These are phyloP conservation scores for Idaea aversata DNA, from an alignment of 2,888 invertebrate genomes.

Conservation along the genomic window DNA sequence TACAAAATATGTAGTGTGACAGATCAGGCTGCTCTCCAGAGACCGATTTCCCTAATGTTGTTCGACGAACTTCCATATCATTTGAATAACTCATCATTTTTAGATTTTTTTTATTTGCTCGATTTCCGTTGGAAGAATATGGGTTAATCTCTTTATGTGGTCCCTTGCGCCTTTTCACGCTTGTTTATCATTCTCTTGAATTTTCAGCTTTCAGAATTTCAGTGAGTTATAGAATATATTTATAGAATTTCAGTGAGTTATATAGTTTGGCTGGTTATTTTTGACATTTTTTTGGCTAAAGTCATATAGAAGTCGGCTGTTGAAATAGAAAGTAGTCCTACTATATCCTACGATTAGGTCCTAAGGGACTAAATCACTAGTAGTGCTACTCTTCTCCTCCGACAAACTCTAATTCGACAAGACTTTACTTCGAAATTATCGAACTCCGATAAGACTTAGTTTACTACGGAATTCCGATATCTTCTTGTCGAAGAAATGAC, in stretches of 20 bases:
- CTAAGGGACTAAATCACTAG: no score
- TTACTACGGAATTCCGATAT: no score
- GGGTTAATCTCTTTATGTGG: conserved; percentile 9
- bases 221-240: background rate
- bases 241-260: background rate
- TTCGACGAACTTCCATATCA: conserved; percentile 56
- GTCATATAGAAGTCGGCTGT: no score
- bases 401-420: no score
- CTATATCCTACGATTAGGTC: no score
- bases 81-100: conserved; percentile 65
- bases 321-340: no score
- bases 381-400: no score
- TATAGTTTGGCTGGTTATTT: background rate
- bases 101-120: conserved; percentile 42
- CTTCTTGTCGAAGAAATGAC: no score
- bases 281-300: no score
- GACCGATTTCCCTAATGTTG: conserved; percentile 63
- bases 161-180: background rate
- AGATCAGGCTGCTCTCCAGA: conserved; percentile 30
- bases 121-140: conserved; percentile 7
- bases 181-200: conserved; percentile 2
- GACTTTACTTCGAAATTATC: no score
- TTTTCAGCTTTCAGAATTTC: background rate
- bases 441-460: no score
- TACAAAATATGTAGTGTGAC: conserved; percentile 10